Conservation (phyloP, 1,140 invertebrate genomes). For the Orius laevigatus region DNA sequence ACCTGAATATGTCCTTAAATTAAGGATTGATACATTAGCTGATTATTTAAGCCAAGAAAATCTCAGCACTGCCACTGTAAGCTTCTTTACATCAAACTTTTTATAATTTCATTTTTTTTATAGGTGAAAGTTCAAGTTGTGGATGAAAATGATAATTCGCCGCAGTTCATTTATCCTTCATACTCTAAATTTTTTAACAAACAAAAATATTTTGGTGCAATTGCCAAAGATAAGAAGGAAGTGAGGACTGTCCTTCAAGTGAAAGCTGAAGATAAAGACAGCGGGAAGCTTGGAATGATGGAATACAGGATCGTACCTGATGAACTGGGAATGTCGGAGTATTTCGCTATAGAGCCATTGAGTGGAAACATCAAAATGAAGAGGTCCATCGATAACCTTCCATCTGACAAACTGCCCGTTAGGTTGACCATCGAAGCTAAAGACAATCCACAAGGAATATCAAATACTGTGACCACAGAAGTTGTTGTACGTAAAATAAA, state of each 20-base stretch:
- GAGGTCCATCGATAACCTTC: constrained; percentile 48
- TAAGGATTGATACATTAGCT: constrained; percentile 54
- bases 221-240: constrained; percentile 45
- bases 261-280: constrained; percentile 64
- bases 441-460: constrained; percentile 50
- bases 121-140: constrained; percentile 62
- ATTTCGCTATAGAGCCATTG: constrained; percentile 53
- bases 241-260: constrained; percentile 60
- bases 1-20: constrained; percentile 53
- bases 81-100: constrained; percentile 10
- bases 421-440: constrained; percentile 53
- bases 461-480: constrained; percentile 41
- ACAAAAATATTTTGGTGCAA: constrained; percentile 51
- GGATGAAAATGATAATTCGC: constrained; percentile 76
- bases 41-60: constrained; percentile 54
- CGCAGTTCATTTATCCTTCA: constrained; percentile 57
- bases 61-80: constrained; percentile 44
- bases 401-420: constrained; percentile 45
- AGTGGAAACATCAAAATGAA: constrained; percentile 58
- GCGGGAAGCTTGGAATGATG: constrained; percentile 58
- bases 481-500: constrained; percentile 37
- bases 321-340: constrained; percentile 40
- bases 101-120: constrained; percentile 3
- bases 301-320: constrained; percentile 47
- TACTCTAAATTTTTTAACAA: constrained; percentile 26